Percentiles rank a stretch among this genome's conserved stretches.
Conservation (phyloP, 2,797 vertebrate species). For the Dermochelys coriacea region DNA sequence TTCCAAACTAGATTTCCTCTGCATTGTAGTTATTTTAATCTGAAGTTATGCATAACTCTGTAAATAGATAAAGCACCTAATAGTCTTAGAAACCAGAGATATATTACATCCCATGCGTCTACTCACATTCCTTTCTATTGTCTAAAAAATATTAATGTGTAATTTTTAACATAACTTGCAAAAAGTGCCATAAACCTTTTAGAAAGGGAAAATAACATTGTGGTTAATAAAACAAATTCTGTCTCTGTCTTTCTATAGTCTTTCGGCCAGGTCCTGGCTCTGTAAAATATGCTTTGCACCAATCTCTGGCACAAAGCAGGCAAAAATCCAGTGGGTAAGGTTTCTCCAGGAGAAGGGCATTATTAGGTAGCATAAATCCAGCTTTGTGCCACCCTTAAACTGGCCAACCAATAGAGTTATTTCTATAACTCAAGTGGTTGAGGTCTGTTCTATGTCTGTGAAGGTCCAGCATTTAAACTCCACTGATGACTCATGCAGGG, state of each 20-base stretch:
- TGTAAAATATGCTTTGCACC: neutral
- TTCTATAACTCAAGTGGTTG: neutral
- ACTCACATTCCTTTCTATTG: neutral
- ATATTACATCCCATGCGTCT: neutral
- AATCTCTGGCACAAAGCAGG: neutral
- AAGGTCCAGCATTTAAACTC: neutral
- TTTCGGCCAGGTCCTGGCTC: neutral
- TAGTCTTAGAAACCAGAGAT: neutral
- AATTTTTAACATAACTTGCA: neutral
- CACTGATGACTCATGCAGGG: neutral
- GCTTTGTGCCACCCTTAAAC: neutral
- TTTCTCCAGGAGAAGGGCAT: neutral
- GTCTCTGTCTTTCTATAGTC: neutral
- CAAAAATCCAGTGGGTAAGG: neutral
- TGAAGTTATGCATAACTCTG: neutral
- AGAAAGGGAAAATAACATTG: neutral
- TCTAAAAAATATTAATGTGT: neutral
- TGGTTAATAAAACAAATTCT: neutral
- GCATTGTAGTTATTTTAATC: conserved; percentile 1
- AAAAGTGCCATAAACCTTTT: neutral
- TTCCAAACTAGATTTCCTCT: conserved; percentile 22
- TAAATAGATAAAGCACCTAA: neutral
- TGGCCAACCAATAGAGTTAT: neutral
- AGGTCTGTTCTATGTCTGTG: neutral
- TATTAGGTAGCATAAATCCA: neutral